phyloP scores from a whole-genome alignment of 1,140 invertebrate genomes.

The Drosophila micromelanica region DNA sequence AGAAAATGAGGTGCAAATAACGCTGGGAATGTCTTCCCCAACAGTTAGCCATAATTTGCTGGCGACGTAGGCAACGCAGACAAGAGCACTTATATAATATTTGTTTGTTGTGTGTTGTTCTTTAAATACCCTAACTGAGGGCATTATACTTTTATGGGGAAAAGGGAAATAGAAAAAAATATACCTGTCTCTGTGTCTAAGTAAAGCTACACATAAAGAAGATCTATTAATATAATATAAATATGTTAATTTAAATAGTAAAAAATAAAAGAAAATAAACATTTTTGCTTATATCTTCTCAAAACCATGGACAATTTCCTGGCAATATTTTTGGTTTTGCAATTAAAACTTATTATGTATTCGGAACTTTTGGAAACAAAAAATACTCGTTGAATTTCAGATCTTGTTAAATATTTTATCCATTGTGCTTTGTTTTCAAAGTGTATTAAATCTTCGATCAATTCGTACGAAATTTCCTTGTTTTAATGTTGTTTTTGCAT shows the following conservation, averaged over 20 bases:
- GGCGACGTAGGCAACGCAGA: slow-evolving; percentile 16
- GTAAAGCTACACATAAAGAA: no score
- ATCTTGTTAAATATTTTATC: not conserved
- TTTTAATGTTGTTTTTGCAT: slow-evolving; percentile 19
- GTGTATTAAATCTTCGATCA: not conserved
- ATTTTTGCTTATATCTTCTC: no score
- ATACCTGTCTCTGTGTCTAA: no score
- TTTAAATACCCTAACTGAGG: not conserved
- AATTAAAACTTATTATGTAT: no score
- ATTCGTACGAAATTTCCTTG: not conserved
- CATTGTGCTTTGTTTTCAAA: not conserved
- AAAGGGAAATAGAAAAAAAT: no score
- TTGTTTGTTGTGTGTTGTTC: slow-evolving; percentile 36
- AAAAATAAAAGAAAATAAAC: no score
- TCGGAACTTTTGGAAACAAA: no score
- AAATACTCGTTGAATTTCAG: no score
- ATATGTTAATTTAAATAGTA: no score
- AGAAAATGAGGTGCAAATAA: slow-evolving; percentile 68
- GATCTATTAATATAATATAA: no score
- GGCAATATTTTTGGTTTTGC: no score
- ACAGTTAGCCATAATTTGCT: slow-evolving; percentile 29
- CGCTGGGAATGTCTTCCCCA: slow-evolving; percentile 22
- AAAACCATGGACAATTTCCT: no score
- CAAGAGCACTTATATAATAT: slow-evolving; percentile 60
- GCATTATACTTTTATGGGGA: not conserved